These are phyloP conservation scores for Polypedilum vanderplanki DNA, from an alignment of 1,140 invertebrate species.

Conservation along the genomic window DNA sequence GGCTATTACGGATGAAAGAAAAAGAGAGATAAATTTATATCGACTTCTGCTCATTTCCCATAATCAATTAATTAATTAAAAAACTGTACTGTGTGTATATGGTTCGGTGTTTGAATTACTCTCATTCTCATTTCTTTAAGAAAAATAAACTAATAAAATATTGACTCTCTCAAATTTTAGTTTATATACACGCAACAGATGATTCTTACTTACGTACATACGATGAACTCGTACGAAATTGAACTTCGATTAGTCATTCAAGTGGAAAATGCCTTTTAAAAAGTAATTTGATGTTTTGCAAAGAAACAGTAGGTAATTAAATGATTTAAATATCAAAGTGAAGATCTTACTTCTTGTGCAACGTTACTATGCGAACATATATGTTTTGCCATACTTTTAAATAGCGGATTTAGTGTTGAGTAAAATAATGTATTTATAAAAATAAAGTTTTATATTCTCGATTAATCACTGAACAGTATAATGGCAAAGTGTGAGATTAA, in stretches of 20 bases:
- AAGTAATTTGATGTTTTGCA: not conserved
- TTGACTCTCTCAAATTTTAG: not conserved
- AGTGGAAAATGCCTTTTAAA: not conserved
- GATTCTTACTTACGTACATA: conserved; percentile 4
- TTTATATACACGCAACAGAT: not conserved
- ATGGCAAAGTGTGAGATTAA: no score
- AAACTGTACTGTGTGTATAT: not conserved
- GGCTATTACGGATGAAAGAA: no score
- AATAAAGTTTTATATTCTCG: no score
- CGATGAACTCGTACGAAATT: conserved; percentile 11
- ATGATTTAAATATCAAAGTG: conserved; percentile 5
- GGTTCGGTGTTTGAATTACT: not conserved
- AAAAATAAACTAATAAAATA: no score
- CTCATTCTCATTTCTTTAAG: not conserved
- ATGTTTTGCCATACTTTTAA: not conserved
- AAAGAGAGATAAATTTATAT: not conserved
- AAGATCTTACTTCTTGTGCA: not conserved
- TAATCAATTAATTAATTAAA: conserved; percentile 27
- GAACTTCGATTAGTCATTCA: not conserved
- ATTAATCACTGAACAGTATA: no score
- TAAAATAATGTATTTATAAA: not conserved
- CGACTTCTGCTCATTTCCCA: not conserved
- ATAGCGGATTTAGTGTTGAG: not conserved
- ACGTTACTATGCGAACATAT: no score
- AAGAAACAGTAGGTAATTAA: not conserved